phyloP scores from a whole-genome alignment of 1,140 invertebrate species.

The Drosophila elegans region DNA sequence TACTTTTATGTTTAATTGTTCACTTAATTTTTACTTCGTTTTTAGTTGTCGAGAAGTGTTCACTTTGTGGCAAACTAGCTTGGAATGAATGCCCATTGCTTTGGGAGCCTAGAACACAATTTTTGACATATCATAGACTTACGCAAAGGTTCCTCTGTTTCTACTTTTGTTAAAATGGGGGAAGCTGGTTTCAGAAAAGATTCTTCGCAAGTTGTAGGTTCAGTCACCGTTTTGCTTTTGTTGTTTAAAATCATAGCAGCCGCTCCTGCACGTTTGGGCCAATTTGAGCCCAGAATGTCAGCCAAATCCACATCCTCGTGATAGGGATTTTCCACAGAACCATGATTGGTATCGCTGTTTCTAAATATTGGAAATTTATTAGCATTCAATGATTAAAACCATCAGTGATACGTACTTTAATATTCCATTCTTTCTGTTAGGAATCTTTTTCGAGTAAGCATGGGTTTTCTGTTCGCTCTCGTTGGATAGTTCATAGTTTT shows the following conservation, averaged over 20 bases:
- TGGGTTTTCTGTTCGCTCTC: slow-evolving; percentile 14
- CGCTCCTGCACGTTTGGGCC: slow-evolving; percentile 66
- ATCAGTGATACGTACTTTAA: slow-evolving; percentile 8
- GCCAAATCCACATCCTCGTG: slow-evolving; percentile 71
- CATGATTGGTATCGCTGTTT: slow-evolving; percentile 21
- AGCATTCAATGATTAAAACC: not conserved
- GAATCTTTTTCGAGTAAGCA: slow-evolving; percentile 22
- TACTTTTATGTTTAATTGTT: too few relatives aligned
- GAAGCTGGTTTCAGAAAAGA: slow-evolving; percentile 9
- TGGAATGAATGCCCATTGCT: too few relatives aligned
- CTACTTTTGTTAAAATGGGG: not conserved
- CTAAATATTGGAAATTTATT: slow-evolving; percentile 1
- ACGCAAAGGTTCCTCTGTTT: slow-evolving; percentile 26
- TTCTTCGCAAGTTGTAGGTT: not conserved
- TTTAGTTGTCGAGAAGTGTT: too few relatives aligned
- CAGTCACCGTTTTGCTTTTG: slow-evolving; percentile 10
- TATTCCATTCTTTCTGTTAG: slow-evolving; percentile 29
- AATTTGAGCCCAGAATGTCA: slow-evolving; percentile 81
- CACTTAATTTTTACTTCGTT: too few relatives aligned
- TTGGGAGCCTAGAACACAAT: too few relatives aligned
- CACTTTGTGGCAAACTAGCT: too few relatives aligned
- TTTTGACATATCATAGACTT: not conserved
- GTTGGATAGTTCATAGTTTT: slow-evolving; percentile 31
- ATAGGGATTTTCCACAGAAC: slow-evolving; percentile 42
- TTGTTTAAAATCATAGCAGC: slow-evolving; percentile 55